Evolutionary conservation across 2,888 invertebrate species (phyloP), one percentile per base, ranked within the genome.

Genomic region (Amphipyra tragopoginis): DNA sequence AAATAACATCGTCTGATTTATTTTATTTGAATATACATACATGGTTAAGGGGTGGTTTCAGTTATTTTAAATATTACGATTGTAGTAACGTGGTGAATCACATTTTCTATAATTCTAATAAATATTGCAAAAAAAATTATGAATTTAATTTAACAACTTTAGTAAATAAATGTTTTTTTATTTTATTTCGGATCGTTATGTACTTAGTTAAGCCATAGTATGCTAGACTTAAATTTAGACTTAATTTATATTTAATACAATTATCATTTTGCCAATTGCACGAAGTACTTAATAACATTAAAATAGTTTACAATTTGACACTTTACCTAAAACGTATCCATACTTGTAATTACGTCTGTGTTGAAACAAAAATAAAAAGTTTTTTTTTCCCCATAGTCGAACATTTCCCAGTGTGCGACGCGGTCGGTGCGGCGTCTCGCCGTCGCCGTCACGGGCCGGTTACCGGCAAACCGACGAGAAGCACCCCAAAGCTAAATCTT

Each of bases 381-480:
- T 29, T 52, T 69, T 56, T 65, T 64, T 63, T 56, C 55, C n/a
- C 57, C 44, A 52, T 55, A 48, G 11, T 9, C n/a, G 33, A 42
- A 62, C 14, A 15, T 34, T 5, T 54, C 58, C 15, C 79, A 73
- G 43, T 69, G 73, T 71, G 76, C 68, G 49, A 9, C 33, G 49
- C 47, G 51, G 58, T 57, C 49, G 61, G 40, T n/a, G n/a, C 71
- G 79, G 82, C 89, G 90, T 77, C 90, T 75, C 80, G 84, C 72
- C 87, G 88, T 82, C 90, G 89, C 89, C 78, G 91, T 87, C 89
- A 90, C 88, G 90, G 88, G 78, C 84, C 85, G 81, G 79, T 81
- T 78, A 74, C 69, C 79, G 55, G 71, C 83, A 81, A 83, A 81
- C 84, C 75, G 75, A 69, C 55, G 64, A 65, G 61, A 64, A 81